Evolutionary conservation across 2,797 vertebrate genomes (phyloP).

Genomic region (Thripadectes ignobilis): DNA sequence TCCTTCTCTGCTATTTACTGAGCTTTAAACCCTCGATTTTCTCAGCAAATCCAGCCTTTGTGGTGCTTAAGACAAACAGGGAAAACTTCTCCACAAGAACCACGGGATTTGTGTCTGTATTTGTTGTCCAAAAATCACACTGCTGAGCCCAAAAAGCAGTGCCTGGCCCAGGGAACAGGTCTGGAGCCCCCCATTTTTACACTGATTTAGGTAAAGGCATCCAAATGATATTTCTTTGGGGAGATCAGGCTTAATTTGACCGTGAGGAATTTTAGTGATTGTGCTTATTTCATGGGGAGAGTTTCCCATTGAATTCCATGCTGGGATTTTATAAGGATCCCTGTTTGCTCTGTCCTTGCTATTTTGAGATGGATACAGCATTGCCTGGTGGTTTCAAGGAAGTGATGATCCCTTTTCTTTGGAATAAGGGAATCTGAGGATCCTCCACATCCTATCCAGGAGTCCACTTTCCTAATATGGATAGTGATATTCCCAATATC

Average conservation of each 20-base stretch:
- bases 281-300: neutral
- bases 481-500: neutral
- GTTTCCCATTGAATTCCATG: neutral
- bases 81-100: neutral
- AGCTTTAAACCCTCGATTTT: neutral
- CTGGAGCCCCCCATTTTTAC: neutral
- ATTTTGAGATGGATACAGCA: accelerated
- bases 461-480: neutral
- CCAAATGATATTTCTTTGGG: neutral
- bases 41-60: neutral
- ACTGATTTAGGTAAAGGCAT: neutral
- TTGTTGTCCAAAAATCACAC: neutral
- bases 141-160: neutral
- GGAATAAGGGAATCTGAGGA: neutral
- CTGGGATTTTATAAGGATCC: neutral
- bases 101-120: accelerated
- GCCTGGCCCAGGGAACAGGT: neutral
- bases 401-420: neutral
- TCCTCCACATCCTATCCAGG: neutral
- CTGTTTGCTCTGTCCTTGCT: neutral
- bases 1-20: constrained; percentile 30
- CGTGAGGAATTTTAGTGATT: neutral
- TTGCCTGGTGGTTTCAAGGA: neutral
- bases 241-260: neutral
- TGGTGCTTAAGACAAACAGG: neutral